Conservation (phyloP, 2,797 vertebrate species). For the Arrhamphus sclerolepis region DNA sequence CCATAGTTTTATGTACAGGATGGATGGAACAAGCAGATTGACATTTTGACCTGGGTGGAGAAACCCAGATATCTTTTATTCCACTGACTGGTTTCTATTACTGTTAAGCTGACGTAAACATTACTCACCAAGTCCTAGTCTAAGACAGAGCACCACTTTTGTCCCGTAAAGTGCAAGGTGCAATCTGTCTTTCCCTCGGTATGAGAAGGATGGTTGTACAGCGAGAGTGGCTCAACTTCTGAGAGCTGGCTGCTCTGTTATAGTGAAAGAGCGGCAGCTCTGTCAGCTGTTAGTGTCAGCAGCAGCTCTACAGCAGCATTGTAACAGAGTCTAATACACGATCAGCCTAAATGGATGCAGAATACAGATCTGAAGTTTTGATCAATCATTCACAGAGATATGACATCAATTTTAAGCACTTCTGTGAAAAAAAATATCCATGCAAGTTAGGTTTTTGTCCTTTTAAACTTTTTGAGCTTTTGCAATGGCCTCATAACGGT, state of each 20-base stretch:
- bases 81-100: too few species aligned
- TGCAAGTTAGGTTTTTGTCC: not conserved
- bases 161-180: conserved; percentile 8
- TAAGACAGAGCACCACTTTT: conserved; percentile 6
- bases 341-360: conserved; percentile 43
- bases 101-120: too few species aligned
- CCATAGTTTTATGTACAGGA: conserved; percentile 9
- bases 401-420: conserved; percentile 3
- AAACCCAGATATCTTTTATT: not conserved
- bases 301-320: conserved; percentile 40
- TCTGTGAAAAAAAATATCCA: not conserved
- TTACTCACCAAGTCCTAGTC: not conserved
- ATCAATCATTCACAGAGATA: conserved; percentile 13
- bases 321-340: conserved; percentile 43
- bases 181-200: conserved; percentile 31
- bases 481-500: not conserved
- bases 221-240: conserved; percentile 57
- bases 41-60: not conserved
- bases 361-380: conserved; percentile 24
- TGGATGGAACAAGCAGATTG: conserved; percentile 1
- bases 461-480: not conserved
- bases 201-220: conserved; percentile 37
- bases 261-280: conserved; percentile 65
- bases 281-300: conserved; percentile 63
- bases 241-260: conserved; percentile 56